Conservation (phyloP, 2,113 vertebrate genomes). For the Lophotis ruficrista region DNA sequence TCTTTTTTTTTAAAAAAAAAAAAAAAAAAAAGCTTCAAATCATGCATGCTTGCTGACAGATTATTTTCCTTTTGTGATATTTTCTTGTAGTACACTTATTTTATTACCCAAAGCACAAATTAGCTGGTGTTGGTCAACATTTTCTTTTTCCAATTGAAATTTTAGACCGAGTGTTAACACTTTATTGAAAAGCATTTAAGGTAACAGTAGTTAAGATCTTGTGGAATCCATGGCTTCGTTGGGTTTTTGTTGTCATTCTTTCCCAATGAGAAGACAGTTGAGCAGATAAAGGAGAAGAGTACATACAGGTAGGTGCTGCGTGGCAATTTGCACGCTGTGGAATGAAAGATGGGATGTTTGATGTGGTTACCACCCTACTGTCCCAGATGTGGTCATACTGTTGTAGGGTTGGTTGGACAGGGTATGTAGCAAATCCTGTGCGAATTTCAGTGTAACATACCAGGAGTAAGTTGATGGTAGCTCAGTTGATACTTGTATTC, state of each 20-base stretch:
- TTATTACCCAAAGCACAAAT: not conserved
- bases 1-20: not conserved
- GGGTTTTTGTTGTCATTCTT: not conserved
- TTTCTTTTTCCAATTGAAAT: not conserved
- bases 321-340: accelerated
- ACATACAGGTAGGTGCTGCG: accelerated
- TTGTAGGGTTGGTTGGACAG: not conserved
- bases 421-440: not conserved
- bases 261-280: not conserved
- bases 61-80: not conserved
- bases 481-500: not conserved
- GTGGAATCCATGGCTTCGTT: accelerated
- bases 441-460: not conserved
- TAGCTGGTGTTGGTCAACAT: not conserved
- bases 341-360: not conserved
- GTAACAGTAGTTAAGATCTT: not conserved
- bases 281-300: not conserved
- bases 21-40: not conserved
- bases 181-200: not conserved
- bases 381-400: not conserved
- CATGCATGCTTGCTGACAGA: not conserved
- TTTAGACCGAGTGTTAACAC: not conserved
- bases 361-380: not conserved
- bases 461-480: accelerated
- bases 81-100: not conserved